Conservation (phyloP, 2,888 invertebrate species). For the Acholoe squamosa region DNA sequence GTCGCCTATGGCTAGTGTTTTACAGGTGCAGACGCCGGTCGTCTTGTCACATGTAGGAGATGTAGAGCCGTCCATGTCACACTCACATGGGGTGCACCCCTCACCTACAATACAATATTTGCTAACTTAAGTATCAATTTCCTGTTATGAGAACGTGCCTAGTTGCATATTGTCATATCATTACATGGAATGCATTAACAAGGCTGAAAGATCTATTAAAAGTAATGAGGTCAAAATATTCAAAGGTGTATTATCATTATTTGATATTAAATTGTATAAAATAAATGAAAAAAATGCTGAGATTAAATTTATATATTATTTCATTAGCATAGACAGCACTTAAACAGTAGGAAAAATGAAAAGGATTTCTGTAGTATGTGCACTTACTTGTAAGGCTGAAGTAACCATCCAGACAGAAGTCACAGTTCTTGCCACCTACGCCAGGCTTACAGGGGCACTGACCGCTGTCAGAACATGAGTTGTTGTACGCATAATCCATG, state of each 20-base stretch:
- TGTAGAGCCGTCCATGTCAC: conserved; percentile 71
- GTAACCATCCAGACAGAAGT: conserved; percentile 70
- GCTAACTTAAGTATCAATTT: too few relatives aligned
- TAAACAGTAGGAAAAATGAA: background rate
- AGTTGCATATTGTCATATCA: too few relatives aligned
- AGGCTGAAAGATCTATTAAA: too few relatives aligned
- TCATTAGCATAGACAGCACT: too few relatives aligned
- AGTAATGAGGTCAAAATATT: too few relatives aligned
- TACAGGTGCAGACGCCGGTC: conserved; percentile 73
- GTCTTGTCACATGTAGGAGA: conserved; percentile 69
- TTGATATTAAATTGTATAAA: too few relatives aligned
- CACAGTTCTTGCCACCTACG: conserved; percentile 71
- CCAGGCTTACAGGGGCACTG: conserved; percentile 75
- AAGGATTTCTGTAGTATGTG: background rate
- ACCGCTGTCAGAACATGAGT: conserved; percentile 72
- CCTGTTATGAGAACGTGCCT: too few relatives aligned
- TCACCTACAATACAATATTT: background rate
- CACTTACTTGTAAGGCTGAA: conserved; percentile 70
- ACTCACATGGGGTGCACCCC: conserved; percentile 73
- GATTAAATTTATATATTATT: too few relatives aligned
- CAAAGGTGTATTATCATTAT: too few relatives aligned
- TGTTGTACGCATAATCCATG: conserved; percentile 70
- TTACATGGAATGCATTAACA: too few relatives aligned
- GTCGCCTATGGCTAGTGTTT: conserved; percentile 68
- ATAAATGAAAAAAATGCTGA: too few relatives aligned